Base-by-base conservation (phyloP, 92 coral and sea anemone species). In the Phenganax subtilis region DNA sequence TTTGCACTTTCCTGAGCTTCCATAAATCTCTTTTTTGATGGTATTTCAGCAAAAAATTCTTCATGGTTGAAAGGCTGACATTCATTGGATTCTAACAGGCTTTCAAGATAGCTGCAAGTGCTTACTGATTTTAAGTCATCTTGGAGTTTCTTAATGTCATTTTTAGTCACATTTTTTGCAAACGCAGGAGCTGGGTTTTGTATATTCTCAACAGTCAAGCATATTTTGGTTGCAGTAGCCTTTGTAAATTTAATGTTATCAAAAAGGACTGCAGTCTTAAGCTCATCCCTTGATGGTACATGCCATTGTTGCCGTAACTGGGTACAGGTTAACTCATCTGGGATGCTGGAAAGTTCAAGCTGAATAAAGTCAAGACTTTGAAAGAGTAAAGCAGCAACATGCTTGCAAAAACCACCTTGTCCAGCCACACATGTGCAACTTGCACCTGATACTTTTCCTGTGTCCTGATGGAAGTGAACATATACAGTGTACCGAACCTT, bases 291-390 rank as follows among this genome's bases (percentile, higher is more conserved):
- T 76, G 28, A 29, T 73, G 86, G 86, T 20, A 83, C 80, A 51
- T 60, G 56, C 86, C 86, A 72, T 52, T 83, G 86, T 59, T 75
- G 86, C 28, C 75, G 66, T 17, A 64, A 37, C 8, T 64, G 63
- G 62, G 86, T 84, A 75, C 75, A 84, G 6, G 68, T 75, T 78
- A 60, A 29, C 64, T 75, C 86, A 70, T 60, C 81, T 57, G 86
- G 86, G 60, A 82, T 71, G 47, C 14, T 71, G 37, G 25, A 74
- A 52, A 76, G 72, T 28, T 64, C 58, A 29, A 84, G 77, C 76
- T 84, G 82, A 60, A 59, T 59, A 72, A 62, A 81, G 55, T 84
- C 77, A 37, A 63, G 69, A 28, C 75, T 84, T 76, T 76, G 77
- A 47, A 84, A 84, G 62, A 84, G 65, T 53, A 75, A 27, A 6